phyloP scores from a whole-genome alignment of 37 sponge, comb jelly and placozoan genomes.

The Agelas oroides region DNA sequence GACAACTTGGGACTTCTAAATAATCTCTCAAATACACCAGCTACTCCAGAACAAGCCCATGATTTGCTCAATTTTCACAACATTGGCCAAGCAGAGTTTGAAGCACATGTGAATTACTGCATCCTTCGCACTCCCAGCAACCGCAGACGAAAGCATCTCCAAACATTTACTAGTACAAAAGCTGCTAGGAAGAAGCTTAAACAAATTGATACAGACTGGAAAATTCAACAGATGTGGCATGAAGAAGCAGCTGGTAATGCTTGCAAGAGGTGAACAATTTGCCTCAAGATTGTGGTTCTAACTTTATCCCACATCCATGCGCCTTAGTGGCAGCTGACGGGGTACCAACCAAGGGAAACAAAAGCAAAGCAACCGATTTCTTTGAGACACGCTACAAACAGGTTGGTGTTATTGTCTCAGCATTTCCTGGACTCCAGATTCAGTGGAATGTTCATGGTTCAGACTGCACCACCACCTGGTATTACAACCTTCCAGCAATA shows the following conservation, averaged over 20 bases:
- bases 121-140: neutral
- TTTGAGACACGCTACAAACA: neutral
- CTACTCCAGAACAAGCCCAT: constrained; percentile 1
- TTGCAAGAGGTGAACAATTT: neutral
- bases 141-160: neutral
- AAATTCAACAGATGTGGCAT: neutral
- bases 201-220: neutral
- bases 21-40: neutral
- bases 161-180: neutral
- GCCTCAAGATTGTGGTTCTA: too few relatives aligned
- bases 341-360: neutral
- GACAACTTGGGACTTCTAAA: neutral
- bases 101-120: neutral
- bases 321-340: neutral
- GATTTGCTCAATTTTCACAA: neutral
- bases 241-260: constrained; percentile 1
- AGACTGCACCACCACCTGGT: neutral
- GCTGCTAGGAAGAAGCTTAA: neutral
- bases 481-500: neutral
- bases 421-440: neutral
- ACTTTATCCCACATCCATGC: neutral
- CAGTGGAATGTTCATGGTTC: constrained; percentile 13
- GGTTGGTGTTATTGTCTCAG: neutral
- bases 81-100: neutral
- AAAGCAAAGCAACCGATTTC: neutral